Conservation (phyloP, 2,888 invertebrate species). For the Griposia aprilina region DNA sequence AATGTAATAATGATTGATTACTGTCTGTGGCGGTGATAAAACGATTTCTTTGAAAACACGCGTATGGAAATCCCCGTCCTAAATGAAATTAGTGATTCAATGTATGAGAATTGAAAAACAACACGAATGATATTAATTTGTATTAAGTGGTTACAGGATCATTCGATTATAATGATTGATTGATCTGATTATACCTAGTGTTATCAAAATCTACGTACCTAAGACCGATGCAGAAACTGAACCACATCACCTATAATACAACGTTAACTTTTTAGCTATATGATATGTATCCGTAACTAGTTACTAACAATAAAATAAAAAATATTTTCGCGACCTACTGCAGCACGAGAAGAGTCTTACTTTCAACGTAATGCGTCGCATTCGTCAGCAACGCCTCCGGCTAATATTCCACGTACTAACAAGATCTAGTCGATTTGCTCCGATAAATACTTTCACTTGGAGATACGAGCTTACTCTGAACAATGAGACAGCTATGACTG, state of each 20-base stretch:
- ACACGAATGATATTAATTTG: not conserved
- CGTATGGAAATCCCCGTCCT: conserved; percentile 4
- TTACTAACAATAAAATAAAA: not conserved
- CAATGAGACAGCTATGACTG: conserved; percentile 71
- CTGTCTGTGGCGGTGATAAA: conserved; percentile 5
- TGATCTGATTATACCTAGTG: not conserved
- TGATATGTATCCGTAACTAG: not conserved
- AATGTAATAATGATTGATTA: conserved; percentile 52
- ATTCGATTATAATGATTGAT: not conserved
- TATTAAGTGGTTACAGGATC: not conserved
- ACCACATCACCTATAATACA: not conserved
- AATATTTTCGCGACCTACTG: conserved; percentile 13
- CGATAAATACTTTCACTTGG: conserved; percentile 79
- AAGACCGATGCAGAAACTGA: not conserved
- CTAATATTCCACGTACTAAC: conserved; percentile 59
- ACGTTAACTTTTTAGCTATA: not conserved
- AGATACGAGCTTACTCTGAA: conserved; percentile 74
- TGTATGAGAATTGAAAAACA: conserved; percentile 2
- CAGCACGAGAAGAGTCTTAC: conserved; percentile 25
- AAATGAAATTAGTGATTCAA: conserved; percentile 23
- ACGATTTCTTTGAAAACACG: conserved; percentile 39
- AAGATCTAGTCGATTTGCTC: conserved; percentile 70
- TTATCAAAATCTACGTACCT: not conserved
- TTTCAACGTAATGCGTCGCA: conserved; percentile 45
- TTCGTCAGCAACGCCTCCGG: conserved; percentile 53